Conservation (phyloP, 2,797 vertebrate species). For the Pteropus rufus region DNA sequence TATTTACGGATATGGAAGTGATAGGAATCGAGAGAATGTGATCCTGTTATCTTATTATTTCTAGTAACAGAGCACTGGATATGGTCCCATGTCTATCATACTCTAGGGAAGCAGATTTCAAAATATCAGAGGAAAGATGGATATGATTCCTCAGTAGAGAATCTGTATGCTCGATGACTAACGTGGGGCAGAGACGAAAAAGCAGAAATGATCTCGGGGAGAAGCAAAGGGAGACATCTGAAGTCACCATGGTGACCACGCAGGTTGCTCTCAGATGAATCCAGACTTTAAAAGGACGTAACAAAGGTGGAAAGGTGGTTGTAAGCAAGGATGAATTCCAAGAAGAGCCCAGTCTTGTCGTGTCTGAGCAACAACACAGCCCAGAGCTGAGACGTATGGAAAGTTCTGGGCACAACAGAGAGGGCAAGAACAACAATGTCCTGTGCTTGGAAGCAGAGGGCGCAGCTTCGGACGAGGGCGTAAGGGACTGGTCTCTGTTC, state of each 20-base stretch:
- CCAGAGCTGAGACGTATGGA: not conserved
- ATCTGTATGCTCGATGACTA: not conserved
- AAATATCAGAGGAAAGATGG: not conserved
- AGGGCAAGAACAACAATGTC: not conserved
- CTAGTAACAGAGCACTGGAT: not conserved
- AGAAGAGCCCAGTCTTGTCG: not conserved
- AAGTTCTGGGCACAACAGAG: not conserved
- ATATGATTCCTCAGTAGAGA: not conserved
- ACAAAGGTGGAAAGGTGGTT: not conserved
- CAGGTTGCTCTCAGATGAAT: not conserved
- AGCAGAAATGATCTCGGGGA: not conserved
- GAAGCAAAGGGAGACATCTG: not conserved
- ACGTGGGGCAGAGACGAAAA: rapidly evolving
- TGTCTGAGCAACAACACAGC: not conserved
- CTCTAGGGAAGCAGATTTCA: not conserved
- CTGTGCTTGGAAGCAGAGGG: rapidly evolving
- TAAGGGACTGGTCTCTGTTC: not conserved
- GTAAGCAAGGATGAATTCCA: not conserved
- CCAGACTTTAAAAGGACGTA: not conserved
- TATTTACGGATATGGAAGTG: not conserved
- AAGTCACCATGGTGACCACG: not conserved
- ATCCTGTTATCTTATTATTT: not conserved
- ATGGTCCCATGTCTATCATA: not conserved
- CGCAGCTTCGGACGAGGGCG: not conserved
- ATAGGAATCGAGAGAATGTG: not conserved